phyloP scores from a whole-genome alignment of 2,113 vertebrate genomes.

The Piaya cayana region DNA sequence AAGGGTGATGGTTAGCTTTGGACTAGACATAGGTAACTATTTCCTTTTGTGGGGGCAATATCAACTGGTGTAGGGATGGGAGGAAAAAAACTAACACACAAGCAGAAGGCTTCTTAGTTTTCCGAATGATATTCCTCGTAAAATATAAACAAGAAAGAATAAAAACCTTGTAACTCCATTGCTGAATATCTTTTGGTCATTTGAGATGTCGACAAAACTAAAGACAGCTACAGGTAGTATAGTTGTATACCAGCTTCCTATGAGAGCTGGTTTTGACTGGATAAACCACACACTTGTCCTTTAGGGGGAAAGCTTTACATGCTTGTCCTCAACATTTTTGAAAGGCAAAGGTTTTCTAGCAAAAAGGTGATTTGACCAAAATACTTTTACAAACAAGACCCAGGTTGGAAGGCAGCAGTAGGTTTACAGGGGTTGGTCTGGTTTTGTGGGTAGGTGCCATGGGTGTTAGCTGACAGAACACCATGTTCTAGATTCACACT shows the following conservation, averaged over 20 bases:
- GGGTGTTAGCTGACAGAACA: rapidly evolving
- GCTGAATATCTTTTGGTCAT: neutral
- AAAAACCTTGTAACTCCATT: neutral
- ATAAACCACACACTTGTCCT: neutral
- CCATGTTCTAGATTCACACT: rapidly evolving
- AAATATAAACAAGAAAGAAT: neutral
- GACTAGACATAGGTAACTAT: neutral
- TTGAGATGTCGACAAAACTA: neutral
- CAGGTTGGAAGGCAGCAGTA: neutral
- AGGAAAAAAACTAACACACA: neutral
- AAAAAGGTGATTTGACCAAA: neutral
- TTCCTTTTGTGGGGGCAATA: neutral
- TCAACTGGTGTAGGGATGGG: too few relatives aligned
- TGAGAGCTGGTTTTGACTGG: neutral
- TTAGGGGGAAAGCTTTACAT: neutral
- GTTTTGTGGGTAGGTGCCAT: rapidly evolving
- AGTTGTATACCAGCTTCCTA: neutral
- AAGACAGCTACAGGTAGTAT: neutral
- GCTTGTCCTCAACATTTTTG: neutral
- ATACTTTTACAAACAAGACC: neutral
- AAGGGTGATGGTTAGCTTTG: neutral
- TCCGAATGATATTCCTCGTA: neutral
- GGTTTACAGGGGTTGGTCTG: neutral
- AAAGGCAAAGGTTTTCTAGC: neutral
- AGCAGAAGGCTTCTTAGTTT: neutral